Base-by-base conservation (phyloP, 2,113 vertebrate species). In the Pseudolaguvia tuberculata region DNA sequence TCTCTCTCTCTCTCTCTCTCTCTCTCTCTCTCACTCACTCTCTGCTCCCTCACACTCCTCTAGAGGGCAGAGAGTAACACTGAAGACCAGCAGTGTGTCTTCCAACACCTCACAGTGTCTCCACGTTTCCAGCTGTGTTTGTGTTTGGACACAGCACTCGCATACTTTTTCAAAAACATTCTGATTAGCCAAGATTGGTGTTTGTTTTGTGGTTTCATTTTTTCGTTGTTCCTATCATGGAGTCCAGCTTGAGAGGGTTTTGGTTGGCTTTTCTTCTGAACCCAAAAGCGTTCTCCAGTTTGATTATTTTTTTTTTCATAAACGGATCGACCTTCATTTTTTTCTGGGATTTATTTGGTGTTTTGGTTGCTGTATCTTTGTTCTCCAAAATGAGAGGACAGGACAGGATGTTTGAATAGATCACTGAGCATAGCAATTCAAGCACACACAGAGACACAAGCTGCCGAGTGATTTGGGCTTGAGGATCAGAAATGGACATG, bases 401-500 rank as follows among this genome's bases (percentile, higher is more conserved):
- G 45, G 63, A 66, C 15, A 5, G 45, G 63, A 67, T 50, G 45
- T 25, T 23, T 20, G 45, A 50, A 25, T 72, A 72, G 70, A 42
- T 72, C 39, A 3, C 65, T 29, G 50, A 58, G 27, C 45, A 13
- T 25, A 10, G 58, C 18, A 51, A 67, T 4, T 23, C 9, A 23
- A 74, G 50, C 56, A 21, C 62, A 76, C 53, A 73, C 50, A 65
- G 29, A 55, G 71, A n/a, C 77, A 59, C 72, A 66, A 39, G 25
- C 75, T 80, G 80, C 76, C 56, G 56, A 4, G 57, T 48, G 62
- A 5, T 42, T 17, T 2, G 23, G 47, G 55, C 52, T 51, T 57
- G 39, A 20, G 61, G 55, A 35, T 72, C 27, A 17, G 71, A 78
- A 39, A 88, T 86, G 86, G 87, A 88, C 72, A 81, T 89, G 83